These are phyloP conservation scores for Melikaiella ostensackeni DNA, from an alignment of 2,888 invertebrate species.

Conservation along the genomic window DNA sequence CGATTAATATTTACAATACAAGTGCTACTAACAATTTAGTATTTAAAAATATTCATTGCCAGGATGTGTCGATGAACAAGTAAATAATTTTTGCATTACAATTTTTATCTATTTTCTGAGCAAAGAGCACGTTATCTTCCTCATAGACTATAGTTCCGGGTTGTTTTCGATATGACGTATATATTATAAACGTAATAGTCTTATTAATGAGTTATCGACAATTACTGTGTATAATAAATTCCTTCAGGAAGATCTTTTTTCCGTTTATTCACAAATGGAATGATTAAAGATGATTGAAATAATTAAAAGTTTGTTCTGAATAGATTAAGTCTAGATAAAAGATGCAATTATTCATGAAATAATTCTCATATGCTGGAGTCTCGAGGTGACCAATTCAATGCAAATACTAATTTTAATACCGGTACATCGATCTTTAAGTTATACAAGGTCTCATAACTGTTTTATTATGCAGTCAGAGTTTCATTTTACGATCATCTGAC, in stretches of 20 bases:
- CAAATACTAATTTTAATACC: background rate
- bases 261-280: background rate
- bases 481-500: constrained; percentile 1
- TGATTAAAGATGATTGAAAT: background rate
- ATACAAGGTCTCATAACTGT: background rate
- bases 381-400: background rate
- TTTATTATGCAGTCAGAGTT: background rate
- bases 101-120: background rate
- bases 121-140: background rate
- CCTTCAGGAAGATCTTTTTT: background rate
- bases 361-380: background rate
- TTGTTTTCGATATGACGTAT: background rate
- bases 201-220: background rate
- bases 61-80: background rate
- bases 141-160: background rate
- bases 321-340: background rate
- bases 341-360: background rate
- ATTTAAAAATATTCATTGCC: background rate
- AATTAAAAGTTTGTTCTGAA: background rate
- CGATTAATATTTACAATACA: no score
- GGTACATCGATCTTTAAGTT: background rate
- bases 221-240: background rate
- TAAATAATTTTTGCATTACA: background rate
- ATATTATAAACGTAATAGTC: background rate
- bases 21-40: no score